Base-by-base conservation (phyloP, 2,888 invertebrate genomes). In the Ennomos erosarius region DNA sequence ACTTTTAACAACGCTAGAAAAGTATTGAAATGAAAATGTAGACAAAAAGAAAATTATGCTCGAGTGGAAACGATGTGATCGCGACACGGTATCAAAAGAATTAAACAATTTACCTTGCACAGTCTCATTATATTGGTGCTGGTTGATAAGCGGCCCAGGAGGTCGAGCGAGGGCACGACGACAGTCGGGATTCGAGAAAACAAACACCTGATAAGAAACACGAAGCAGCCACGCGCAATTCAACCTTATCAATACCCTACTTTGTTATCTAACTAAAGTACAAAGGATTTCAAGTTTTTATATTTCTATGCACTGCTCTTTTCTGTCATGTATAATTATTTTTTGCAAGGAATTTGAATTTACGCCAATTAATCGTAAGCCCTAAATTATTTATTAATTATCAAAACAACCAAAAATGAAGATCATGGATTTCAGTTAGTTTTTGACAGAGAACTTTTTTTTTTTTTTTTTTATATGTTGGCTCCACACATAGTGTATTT, bases 161-260 rank as follows among this genome's bases (percentile, higher is more conserved):
- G 91, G 91, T 91, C 92, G 87, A 73, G 83, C 78, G 89, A 89
- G 91, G 91, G 88, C 90, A 90, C 82, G 43, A 76, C 86, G 87
- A 88, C 79, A 39, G 44, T 72, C 77, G 74, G 84, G 72, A 82
- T 49, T 62, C 82, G 79, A 81, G 85, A 86, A 88, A 89, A 90
- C 82, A 91, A 90, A 88, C 85, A 87, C 77, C 75, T 81, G 92
- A 92, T 92, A 92, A 89, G 84, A 78, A 80, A 73, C 92, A 89
- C 89, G 91, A 87, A 81, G 75, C 71, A 78, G 81, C 82, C 91
- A 90, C 90, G 91, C 82, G 83, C 81, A 75, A 66, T 70, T 63
- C 72, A 74, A 73, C 70, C 75, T 84, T 86, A 87, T 87, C 85
- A 76, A 11, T 68, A 69, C 65, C 71, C 64, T 73, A 75, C 76